phyloP scores from a whole-genome alignment of 2,113 vertebrate species.

The Origma solitaria region DNA sequence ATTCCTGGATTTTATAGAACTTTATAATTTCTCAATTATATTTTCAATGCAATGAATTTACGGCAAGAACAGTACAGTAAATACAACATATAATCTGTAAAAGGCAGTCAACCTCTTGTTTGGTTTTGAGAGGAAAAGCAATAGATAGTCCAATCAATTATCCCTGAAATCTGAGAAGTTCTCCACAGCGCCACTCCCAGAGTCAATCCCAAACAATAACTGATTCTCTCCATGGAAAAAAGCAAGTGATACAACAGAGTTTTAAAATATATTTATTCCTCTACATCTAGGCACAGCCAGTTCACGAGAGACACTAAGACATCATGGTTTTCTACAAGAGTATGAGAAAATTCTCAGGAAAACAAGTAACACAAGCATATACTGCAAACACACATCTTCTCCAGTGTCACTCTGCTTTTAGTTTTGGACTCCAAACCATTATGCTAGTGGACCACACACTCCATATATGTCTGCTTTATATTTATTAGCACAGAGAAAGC shows the following conservation, averaged over 20 bases:
- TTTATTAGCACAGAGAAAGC: neutral
- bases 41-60: too few relatives aligned
- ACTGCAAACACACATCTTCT: slow-evolving; percentile 32
- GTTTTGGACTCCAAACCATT: slow-evolving; percentile 28
- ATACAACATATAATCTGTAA: neutral
- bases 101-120: neutral
- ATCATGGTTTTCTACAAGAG: slow-evolving; percentile 2
- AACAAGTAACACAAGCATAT: slow-evolving; percentile 15
- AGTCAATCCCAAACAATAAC: slow-evolving; percentile 10
- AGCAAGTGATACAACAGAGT: neutral
- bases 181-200: slow-evolving; percentile 38
- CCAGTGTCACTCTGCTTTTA: slow-evolving; percentile 23
- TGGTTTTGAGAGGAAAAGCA: neutral
- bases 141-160: neutral
- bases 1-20: neutral
- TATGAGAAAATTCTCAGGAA: slow-evolving; percentile 16
- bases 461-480: neutral
- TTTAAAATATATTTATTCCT: slow-evolving; percentile 4
- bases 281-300: neutral
- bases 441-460: slow-evolving; percentile 33
- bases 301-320: slow-evolving; percentile 8
- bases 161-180: neutral
- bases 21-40: neutral
- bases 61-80: neutral
- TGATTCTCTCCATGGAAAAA: slow-evolving; percentile 38